Evolutionary conservation across 2,113 vertebrate species (phyloP).

Genomic region (Aix galericulata): DNA sequence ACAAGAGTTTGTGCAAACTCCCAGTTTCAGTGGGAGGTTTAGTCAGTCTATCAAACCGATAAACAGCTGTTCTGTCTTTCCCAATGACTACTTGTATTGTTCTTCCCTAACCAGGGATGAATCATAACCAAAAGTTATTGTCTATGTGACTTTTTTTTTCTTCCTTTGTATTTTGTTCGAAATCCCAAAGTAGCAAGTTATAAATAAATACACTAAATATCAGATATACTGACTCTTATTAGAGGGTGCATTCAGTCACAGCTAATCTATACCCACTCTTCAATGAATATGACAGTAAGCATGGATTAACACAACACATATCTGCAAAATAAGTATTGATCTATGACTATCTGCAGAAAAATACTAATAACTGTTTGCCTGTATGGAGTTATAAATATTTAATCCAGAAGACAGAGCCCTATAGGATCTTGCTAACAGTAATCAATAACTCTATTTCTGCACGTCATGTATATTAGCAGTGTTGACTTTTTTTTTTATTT

Average conservation of each 20-base stretch:
- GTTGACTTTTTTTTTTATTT: neutral
- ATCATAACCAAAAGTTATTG: neutral
- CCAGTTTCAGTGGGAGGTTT: neutral
- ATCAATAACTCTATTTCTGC: neutral
- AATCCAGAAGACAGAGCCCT: neutral
- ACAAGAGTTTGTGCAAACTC: neutral
- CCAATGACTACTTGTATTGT: neutral
- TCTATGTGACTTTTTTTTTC: rapidly evolving
- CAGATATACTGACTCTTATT: neutral
- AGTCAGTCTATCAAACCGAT: neutral
- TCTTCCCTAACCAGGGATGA: neutral
- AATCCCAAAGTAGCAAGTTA: neutral
- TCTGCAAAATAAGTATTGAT: neutral
- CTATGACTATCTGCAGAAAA: neutral
- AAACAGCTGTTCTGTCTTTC: neutral
- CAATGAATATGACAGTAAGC: neutral
- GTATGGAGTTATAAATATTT: neutral
- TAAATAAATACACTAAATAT: neutral
- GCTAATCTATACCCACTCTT: neutral
- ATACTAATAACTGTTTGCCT: neutral
- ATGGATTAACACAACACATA: neutral
- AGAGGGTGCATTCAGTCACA: neutral
- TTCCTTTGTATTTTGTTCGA: neutral
- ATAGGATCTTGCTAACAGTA: neutral
- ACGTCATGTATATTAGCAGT: neutral